A percentile compares a stretch with the other conserved stretches of the same genome.
phyloP scores from a whole-genome alignment of 2,113 vertebrate genomes.

The Anarrhichthys ocellatus region DNA sequence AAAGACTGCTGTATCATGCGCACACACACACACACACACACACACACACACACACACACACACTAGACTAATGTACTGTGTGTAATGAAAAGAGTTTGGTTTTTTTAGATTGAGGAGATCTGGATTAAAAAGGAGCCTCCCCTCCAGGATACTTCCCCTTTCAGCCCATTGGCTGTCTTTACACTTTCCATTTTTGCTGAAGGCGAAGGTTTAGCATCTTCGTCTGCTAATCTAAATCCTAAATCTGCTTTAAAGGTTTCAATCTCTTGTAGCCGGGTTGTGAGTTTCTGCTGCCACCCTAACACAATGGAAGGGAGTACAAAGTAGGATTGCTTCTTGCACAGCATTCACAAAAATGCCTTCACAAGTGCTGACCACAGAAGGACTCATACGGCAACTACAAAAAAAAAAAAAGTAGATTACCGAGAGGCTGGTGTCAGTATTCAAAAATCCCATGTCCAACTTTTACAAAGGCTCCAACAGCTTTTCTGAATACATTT shows the following conservation, averaged over 20 bases:
- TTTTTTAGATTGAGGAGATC: not conserved
- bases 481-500: not conserved
- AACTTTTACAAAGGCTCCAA: not conserved
- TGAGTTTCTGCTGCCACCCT: not conserved
- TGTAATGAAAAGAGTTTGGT: not conserved
- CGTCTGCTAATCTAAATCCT: not conserved
- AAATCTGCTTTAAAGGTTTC: not conserved
- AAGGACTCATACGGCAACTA: not conserved
- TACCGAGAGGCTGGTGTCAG: not conserved
- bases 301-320: not conserved
- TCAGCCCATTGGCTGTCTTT: not conserved
- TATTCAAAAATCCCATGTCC: not conserved
- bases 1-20: not conserved
- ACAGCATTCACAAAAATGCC: not conserved
- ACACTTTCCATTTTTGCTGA: not conserved
- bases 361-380: not conserved
- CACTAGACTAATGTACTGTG: not conserved
- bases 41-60: conserved; percentile 9
- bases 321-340: not conserved
- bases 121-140: not conserved
- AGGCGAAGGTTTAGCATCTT: not conserved
- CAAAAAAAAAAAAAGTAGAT: not conserved
- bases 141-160: not conserved
- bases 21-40: not conserved
- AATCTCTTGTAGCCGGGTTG: not conserved